Base-by-base conservation (phyloP, 2,888 invertebrate species). In the Leistus spinibarbis region DNA sequence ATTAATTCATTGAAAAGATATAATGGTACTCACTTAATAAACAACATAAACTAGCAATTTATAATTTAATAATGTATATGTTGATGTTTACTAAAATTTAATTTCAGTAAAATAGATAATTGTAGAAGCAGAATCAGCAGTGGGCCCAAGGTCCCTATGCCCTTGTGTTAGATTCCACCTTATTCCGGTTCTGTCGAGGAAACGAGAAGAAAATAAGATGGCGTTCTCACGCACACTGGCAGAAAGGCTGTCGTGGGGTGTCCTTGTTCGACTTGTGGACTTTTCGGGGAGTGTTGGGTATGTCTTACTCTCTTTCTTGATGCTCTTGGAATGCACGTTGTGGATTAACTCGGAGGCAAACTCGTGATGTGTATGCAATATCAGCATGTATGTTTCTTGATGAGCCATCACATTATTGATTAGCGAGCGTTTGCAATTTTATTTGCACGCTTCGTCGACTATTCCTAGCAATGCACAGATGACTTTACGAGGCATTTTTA, bases 371-470 rank as follows among this genome's bases (percentile, higher is more conserved):
- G 69, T 53, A 22, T 63, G 54, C 62, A 53, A 63, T 70, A 54
- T 70, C 20, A 27, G 19, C 20, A 62, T 70, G 69, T 70, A 62
- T 70, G 27, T 70, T 70, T 70, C n/a, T n/a, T n/a, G n/a, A 70
- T 70, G 69, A 70, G 69, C 62, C 69, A 53, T 62, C 54, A 63
- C 23, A 54, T 64, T 71, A 71, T 71, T 64, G 71, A 71, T 71
- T 71, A 53, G 54, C 70, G 53, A 23, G 24, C 60, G 40, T 22
- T 60, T 24, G 71, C 63, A 71, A 71, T 71, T 71, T 64, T 71
- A 71, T 64, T 64, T 71, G 63, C 54, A 64, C 64, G 64, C 63
- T 60, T 64, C 64, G 63, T 64, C 64, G 63, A 53, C 19, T 63
- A 23, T 20, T 54, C 57, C 71, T 10, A 60, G 60, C 3, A 19